Base-by-base conservation (phyloP, 2,113 vertebrate genomes). In the Fregetta grallaria region DNA sequence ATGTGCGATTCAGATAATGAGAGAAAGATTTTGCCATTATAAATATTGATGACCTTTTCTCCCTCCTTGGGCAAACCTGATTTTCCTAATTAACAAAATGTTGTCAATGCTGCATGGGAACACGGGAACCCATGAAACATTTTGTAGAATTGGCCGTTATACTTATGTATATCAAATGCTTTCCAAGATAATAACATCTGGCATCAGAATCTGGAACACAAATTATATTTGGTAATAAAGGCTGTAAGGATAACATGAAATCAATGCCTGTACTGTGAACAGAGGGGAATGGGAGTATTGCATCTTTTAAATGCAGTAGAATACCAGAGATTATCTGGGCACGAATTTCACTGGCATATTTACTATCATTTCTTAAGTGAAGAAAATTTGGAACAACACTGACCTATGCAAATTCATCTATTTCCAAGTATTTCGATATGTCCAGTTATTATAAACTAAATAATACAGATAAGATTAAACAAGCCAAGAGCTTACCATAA, bases 181-280 rank as follows among this genome's bases (percentile, higher is more conserved):
- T 88, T 94, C 67, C 86, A 88, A 65, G 67, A 18, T 56, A 88
- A 92, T 25, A 68, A 75, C 40, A 40, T 61, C 56, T 83, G 40
- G 20, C 66, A 49, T 70, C 61, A 72, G 70, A 78, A 87, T 56
- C 27, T 40, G 62, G 53, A 91, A 71, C 11, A 72, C 13, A 75
- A 75, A 74, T 78, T 67, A 23, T 78, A 61, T 73, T 85, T 78
- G 47, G 25, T 63, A 68, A 67, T 44, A 78, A 75, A 91, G 34
- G 47, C 70, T 25, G 34, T 36, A 63, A 86, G 30, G 65, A 47
- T 55, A 77, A 86, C 29, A 50, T 42, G 40, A 81, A 81, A 87
- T 68, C 56, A 59, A 29, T 38, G 52, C 30, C 83, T 63, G 13
- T 50, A 14, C 59, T 67, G 70, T 30, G 66, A 87, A 59, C 34